Evolutionary conservation across 2,113 vertebrate genomes (phyloP), one percentile per base, ranked within the genome.

Genomic region (Mionectes macconnelli): DNA sequence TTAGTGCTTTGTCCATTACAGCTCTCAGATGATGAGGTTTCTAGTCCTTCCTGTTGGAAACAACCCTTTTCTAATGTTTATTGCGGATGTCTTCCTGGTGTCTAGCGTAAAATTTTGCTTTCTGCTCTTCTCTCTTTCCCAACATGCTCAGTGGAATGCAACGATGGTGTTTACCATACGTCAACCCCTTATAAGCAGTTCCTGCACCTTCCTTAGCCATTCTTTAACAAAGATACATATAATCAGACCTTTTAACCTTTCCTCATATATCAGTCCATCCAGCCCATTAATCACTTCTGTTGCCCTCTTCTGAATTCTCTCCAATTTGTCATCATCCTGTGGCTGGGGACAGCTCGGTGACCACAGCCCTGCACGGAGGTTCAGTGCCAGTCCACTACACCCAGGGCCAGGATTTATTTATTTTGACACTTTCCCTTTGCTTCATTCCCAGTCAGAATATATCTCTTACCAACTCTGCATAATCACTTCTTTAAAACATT

Each of bases 221-320:
- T 80, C 90, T 90, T 88, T 95, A 93, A 88, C 90, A 87, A 82
- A 90, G 92, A 96, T 90, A 92, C 80, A 73, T 93, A 35, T 68
- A 93, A 96, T 90, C 89, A 95, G 88, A 94, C 84, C 92, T 93
- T 94, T 87, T 93, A 87, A 89, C 90, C 92, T 86, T 87, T 84
- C 44, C 57, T 90, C 83, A 87, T 95, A 93, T 84, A 96, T 96
- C 93, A 94, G 76, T 84, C 66, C 49, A 45, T 95, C 77, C 76
- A 82, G 56, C 62, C 77, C 94, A 93, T 95, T 95, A 96, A 96
- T 96, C 93, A 82, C 57, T 94, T 95, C 40, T 90, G 85, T 92
- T 94, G 76, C 62, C 45, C 49, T 75, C 60, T 88, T 89, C 86
- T 93, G 85, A 86, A 66, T 96, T 93, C 64, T 75, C 49, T 89